These are phyloP conservation scores for Umimayanthus kanabou DNA, from an alignment of 92 coral and sea anemone species.

Conservation along the genomic window DNA sequence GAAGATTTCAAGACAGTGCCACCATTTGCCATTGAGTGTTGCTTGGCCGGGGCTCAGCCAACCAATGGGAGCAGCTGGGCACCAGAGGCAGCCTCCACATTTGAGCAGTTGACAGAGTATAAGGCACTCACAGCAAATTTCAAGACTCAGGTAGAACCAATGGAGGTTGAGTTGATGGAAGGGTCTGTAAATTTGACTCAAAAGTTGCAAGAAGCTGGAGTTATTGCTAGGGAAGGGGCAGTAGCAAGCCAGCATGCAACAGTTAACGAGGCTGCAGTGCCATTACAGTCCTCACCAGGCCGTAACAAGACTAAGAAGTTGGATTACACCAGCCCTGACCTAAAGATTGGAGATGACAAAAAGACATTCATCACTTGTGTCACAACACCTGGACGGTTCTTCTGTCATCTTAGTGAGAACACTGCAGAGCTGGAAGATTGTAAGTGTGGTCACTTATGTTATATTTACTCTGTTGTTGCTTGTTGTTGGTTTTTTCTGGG, in stretches of 20 bases:
- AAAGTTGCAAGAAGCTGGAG: constrained; percentile 36
- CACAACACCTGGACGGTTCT: constrained; percentile 77
- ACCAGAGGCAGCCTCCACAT: constrained; percentile 47
- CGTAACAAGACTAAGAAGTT: constrained; percentile 23
- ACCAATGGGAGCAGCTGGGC: constrained; percentile 32
- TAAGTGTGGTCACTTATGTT: constrained; percentile 24
- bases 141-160: constrained; percentile 33
- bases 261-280: background rate
- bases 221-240: constrained; percentile 45
- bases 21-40: constrained; percentile 71
- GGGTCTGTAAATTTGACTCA: constrained; percentile 43
- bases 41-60: constrained; percentile 62
- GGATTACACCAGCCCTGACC: constrained; percentile 44
- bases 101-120: constrained; percentile 58
- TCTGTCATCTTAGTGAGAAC: constrained; percentile 71
- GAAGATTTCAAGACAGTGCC: constrained; percentile 57
- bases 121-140: constrained; percentile 59
- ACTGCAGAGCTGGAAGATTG: constrained; percentile 71
- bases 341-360: constrained; percentile 56
- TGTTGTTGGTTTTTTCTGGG: too few species aligned
- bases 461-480: too few species aligned
- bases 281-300: constrained; percentile 7
- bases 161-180: constrained; percentile 56
- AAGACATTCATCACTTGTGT: constrained; percentile 61
- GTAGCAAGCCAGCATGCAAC: constrained; percentile 11